Base-by-base conservation (phyloP, 2,797 vertebrate genomes). In the Percopsis omiscomaycus region DNA sequence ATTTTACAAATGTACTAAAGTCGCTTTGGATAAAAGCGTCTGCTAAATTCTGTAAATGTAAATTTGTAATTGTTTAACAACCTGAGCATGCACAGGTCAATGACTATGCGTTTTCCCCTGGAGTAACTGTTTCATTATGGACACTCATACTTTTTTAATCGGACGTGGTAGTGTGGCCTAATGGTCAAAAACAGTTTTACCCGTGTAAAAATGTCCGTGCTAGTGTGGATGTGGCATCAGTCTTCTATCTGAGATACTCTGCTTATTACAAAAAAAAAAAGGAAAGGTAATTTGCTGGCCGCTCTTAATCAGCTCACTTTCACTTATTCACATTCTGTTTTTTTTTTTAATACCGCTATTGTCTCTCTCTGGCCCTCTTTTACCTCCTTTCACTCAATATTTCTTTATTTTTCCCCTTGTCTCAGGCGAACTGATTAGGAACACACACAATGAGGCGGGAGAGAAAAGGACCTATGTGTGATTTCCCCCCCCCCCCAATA, bases 281-380 rank as follows among this genome's bases (percentile, higher is more conserved):
- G 22, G 22, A 22, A 22, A 22, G 22, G 69, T 86, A 84, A 91
- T 91, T 89, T 91, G 86, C 91, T 74, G 86, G 82, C 82, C 52
- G 69, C 86, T 78, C 93, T 94, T 92, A 91, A 93, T 91, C 85
- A 89, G 84, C 75, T 81, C 69, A 66, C 75, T 81, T 68, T 60
- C 61, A 64, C 73, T 61, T 67, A 64, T 58, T 68, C 47, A 59
- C 57, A 16, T 15, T 69, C 58, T 55, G 15, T 37, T 56, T 27
- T 8, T 37, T 37, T 55, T 12, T 37, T 55, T 30, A 48, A 13
- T 48, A 48, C 12, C 47, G 64, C 16, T 46, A 4, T 63, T 55
- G 30, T 53, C 13, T 55, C 60, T 68, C 59, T 72, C 48, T 2
- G 51, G 57, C 66, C 71, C 50, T 70, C 58, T 53, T 16, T 22